phyloP scores from a whole-genome alignment of 2,797 vertebrate genomes.

The Xerus rutilus region DNA sequence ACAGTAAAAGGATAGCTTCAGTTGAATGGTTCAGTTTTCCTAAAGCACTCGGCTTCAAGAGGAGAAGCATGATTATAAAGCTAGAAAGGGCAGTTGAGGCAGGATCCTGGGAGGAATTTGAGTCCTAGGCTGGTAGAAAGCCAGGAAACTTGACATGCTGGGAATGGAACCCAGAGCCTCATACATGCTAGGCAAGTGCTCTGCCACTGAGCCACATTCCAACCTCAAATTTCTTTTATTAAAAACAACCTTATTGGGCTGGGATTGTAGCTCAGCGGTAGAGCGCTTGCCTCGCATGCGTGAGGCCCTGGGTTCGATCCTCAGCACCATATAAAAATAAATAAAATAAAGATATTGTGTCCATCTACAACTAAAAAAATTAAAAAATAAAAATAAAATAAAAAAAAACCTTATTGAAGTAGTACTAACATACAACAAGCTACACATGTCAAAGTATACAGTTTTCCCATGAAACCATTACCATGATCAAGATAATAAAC shows the following conservation, averaged over 20 bases:
- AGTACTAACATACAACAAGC: neutral
- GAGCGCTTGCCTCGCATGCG: no score
- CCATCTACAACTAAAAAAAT: no score
- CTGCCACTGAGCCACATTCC: no score
- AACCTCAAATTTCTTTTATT: neutral
- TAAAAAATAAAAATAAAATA: no score
- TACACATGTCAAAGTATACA: neutral
- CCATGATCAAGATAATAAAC: neutral
- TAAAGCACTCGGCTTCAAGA: neutral
- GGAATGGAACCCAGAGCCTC: no score
- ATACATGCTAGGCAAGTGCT: no score
- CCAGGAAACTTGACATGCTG: neutral
- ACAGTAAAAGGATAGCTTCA: neutral
- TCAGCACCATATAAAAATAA: no score
- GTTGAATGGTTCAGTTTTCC: neutral
- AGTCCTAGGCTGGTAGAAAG: neutral
- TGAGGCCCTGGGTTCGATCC: no score
- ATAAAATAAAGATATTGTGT: no score
- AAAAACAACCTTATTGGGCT: neutral
- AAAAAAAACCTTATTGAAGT: neutral
- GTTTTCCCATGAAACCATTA: neutral
- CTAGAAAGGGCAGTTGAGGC: neutral
- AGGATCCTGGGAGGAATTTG: neutral
- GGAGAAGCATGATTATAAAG: neutral
- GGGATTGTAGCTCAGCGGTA: no score